Conservation (phyloP, 2,797 vertebrate genomes). For the Morelia viridis region DNA sequence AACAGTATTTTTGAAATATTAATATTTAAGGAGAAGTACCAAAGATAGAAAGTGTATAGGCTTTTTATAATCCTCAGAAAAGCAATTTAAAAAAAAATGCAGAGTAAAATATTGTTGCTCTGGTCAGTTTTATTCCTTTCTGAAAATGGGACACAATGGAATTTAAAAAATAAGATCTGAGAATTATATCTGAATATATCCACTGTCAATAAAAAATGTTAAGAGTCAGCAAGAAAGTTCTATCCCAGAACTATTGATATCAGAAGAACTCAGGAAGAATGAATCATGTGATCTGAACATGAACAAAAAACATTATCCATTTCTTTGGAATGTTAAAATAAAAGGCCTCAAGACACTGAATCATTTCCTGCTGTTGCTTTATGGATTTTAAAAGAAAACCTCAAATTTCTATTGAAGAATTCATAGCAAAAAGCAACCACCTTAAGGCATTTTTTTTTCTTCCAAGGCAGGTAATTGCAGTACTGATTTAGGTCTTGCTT, state of each 20-base stretch:
- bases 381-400: not conserved
- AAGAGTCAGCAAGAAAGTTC: conserved; percentile 13
- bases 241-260: conserved; percentile 3
- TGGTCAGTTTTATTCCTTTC: not conserved
- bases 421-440: not conserved
- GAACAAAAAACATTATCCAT: not conserved
- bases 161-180: conserved; percentile 42
- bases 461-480: not conserved
- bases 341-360: not conserved
- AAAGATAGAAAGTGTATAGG: not conserved
- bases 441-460: not conserved
- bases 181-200: conserved; percentile 49
- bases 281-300: conserved; percentile 9
- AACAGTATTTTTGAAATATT: not conserved
- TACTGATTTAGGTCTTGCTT: not conserved
- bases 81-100: conserved; percentile 19
- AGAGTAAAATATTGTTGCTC: conserved; percentile 15
- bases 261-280: not conserved
- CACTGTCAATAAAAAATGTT: conserved; percentile 25
- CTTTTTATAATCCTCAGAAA: conserved; percentile 14
- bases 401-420: not conserved
- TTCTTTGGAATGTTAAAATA: not conserved
- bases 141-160: not conserved
- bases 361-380: not conserved
- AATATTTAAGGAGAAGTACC: not conserved